A percentile compares a stretch with the other conserved stretches of the same genome.
Evolutionary conservation across 2,797 vertebrate species (phyloP).

Genomic region (Crocidura indochinensis): DNA sequence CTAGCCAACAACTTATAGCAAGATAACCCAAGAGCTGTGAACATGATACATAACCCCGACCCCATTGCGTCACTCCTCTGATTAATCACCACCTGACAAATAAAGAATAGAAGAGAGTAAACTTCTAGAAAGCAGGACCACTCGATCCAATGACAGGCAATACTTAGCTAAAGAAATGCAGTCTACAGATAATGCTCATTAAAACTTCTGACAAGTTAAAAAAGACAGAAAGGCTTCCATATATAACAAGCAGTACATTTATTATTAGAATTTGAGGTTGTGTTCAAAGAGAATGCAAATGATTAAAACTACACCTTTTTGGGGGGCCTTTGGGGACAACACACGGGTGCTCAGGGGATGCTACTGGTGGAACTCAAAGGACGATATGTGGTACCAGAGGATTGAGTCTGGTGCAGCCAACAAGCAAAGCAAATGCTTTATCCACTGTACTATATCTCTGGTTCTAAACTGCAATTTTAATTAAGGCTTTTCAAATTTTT

Average conservation of each 20-base stretch:
- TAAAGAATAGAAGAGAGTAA: background rate
- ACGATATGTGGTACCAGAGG: too few species aligned
- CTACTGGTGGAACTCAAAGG: too few species aligned
- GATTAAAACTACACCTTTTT: background rate
- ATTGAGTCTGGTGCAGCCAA: too few species aligned
- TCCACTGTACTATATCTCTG: too few species aligned
- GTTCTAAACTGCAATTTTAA: background rate
- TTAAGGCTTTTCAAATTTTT: conserved; percentile 3
- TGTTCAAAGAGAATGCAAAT: background rate
- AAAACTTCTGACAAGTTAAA: background rate
- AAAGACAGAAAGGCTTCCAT: background rate
- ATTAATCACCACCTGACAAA: background rate
- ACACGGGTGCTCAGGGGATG: too few species aligned
- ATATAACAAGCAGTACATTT: background rate
- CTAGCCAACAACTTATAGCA: background rate
- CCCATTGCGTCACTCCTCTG: background rate
- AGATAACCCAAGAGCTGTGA: background rate
- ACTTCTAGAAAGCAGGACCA: conserved; percentile 34
- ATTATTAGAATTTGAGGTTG: conserved; percentile 16
- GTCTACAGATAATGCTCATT: background rate
- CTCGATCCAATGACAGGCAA: conserved; percentile 18
- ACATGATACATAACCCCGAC: background rate
- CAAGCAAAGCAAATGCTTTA: too few species aligned
- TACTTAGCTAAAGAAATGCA: background rate
- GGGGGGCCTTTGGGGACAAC: too few species aligned